Conservation (phyloP, 2,113 vertebrate genomes). For the Speoplatyrhinus poulsoni region DNA sequence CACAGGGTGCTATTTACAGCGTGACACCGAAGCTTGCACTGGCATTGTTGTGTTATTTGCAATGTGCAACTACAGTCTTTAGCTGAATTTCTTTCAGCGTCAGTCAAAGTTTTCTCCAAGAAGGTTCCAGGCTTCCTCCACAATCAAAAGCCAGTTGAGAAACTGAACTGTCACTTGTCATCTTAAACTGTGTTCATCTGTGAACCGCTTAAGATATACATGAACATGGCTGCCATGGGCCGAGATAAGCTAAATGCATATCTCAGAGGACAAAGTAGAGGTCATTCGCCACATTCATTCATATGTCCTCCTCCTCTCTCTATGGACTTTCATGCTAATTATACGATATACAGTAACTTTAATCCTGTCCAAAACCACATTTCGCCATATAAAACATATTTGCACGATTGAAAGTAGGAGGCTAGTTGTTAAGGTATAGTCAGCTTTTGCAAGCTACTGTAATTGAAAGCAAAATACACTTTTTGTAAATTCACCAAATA, state of each 20-base stretch:
- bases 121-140: conserved; percentile 24
- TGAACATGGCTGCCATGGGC: conserved; percentile 64
- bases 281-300: conserved; percentile 69
- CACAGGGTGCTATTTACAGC: too few species aligned
- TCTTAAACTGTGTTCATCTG: conserved; percentile 57
- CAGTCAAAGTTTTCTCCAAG: conserved; percentile 33
- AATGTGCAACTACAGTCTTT: too few species aligned
- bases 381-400: conserved; percentile 54
- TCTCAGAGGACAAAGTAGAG: conserved; percentile 55
- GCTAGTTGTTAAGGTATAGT: too few species aligned
- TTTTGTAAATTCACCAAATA: too few species aligned
- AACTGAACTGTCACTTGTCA: conserved; percentile 65
- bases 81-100: conserved; percentile 32
- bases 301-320: conserved; percentile 38
- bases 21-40: too few species aligned
- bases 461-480: too few species aligned
- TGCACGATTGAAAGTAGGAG: conserved; percentile 41
- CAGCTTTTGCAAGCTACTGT: too few species aligned
- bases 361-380: conserved; percentile 69
- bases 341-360: conserved; percentile 65
- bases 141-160: conserved; percentile 68
- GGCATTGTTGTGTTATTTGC: too few species aligned
- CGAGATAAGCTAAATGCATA: conserved; percentile 66
- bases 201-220: conserved; percentile 63
- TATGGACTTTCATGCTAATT: conserved; percentile 74